These are phyloP conservation scores for Adrianichthys oophorus DNA, from an alignment of 2,797 vertebrate genomes.

Conservation along the genomic window DNA sequence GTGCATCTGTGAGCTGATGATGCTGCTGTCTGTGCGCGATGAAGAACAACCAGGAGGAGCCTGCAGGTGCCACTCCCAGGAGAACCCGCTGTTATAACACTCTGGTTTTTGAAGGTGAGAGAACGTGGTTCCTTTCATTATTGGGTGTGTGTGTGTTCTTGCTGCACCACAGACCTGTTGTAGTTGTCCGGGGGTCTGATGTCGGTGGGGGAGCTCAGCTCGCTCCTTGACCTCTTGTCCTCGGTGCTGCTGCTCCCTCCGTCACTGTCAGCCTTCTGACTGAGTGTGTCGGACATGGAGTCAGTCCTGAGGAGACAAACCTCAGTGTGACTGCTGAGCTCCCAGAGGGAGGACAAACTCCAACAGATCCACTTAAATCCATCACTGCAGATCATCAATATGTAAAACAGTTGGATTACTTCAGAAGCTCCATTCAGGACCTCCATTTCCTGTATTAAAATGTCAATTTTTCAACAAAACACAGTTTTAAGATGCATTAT, in stretches of 20 bases:
- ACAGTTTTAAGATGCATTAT: neutral
- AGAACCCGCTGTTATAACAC: slow-evolving; percentile 16
- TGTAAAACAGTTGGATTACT: slow-evolving; percentile 10
- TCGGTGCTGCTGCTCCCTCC: slow-evolving; percentile 90
- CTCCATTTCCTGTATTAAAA: neutral
- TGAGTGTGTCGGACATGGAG: slow-evolving; percentile 89
- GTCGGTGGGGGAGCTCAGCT: slow-evolving; percentile 94
- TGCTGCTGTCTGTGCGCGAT: no score
- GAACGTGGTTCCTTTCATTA: neutral
- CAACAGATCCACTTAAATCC: slow-evolving; percentile 29
- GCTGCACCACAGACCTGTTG: slow-evolving; percentile 81
- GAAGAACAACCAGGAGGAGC: no score
- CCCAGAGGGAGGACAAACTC: slow-evolving; percentile 27
- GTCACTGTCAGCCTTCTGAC: slow-evolving; percentile 95
- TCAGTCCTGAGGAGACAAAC: slow-evolving; percentile 81
- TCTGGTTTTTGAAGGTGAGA: no score
- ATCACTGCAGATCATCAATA: slow-evolving; percentile 6
- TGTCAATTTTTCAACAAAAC: neutral
- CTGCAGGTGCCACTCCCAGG: slow-evolving; percentile 24
- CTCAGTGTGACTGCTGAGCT: slow-evolving; percentile 17
- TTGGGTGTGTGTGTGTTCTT: no score
- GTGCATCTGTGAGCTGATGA: no score
- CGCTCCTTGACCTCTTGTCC: slow-evolving; percentile 90
- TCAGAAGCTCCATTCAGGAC: no score
- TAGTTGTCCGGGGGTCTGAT: slow-evolving; percentile 85